These are phyloP conservation scores for Eidolon helvum DNA, from an alignment of 2,113 vertebrate genomes.

Conservation along the genomic window DNA sequence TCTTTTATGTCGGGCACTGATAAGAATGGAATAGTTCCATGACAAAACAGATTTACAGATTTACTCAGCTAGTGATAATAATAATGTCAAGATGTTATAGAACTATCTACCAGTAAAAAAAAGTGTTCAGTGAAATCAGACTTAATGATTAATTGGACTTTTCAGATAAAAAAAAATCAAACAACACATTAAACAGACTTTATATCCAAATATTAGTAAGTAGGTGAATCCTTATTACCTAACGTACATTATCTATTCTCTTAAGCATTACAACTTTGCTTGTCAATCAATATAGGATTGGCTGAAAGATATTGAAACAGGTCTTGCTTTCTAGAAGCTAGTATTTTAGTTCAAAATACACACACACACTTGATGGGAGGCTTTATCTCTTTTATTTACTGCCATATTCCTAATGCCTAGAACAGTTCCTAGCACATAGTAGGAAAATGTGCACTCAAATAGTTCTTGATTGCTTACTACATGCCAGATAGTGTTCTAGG, in stretches of 20 bases:
- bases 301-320: not conserved
- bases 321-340: not conserved
- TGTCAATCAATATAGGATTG: not conserved
- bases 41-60: conserved; percentile 35
- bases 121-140: not conserved
- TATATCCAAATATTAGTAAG: not conserved
- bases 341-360: not conserved
- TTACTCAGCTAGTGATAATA: conserved; percentile 30
- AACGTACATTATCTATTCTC: not conserved
- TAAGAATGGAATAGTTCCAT: conserved; percentile 21
- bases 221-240: not conserved
- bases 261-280: not conserved
- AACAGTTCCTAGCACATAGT: not conserved
- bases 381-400: not conserved
- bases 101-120: not conserved
- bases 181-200: not conserved
- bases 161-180: conserved; percentile 36
- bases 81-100: conserved; percentile 15
- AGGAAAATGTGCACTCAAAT: not conserved
- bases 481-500: not conserved
- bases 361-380: not conserved
- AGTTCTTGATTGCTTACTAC: not conserved
- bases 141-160: not conserved
- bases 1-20: not conserved
- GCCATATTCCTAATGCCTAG: not conserved